Conservation (phyloP, 2,888 invertebrate genomes). For the Drosophila multiciliata region DNA sequence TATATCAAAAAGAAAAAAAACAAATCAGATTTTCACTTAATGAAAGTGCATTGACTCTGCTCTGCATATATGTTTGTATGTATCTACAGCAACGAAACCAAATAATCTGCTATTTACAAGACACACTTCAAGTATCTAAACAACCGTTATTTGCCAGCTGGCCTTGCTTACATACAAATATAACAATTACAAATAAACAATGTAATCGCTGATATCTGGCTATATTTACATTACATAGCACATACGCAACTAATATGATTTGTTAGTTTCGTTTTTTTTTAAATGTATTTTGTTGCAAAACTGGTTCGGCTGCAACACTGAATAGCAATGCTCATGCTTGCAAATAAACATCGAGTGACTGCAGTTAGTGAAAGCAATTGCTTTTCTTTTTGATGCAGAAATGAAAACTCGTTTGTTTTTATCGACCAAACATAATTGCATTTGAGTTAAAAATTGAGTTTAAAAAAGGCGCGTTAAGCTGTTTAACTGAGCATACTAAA, state of each 20-base stretch:
- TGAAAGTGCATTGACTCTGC: slow-evolving; percentile 68
- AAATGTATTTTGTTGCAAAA: slow-evolving; percentile 17
- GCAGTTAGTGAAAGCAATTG: slow-evolving; percentile 51
- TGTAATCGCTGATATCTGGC: slow-evolving; percentile 31
- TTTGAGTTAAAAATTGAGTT: neutral
- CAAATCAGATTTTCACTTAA: slow-evolving; percentile 38
- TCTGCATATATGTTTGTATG: neutral
- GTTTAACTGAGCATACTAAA: slow-evolving; percentile 8
- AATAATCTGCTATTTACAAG: slow-evolving; percentile 1
- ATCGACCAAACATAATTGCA: slow-evolving; percentile 62
- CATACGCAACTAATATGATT: neutral
- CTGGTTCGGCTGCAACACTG: slow-evolving; percentile 32
- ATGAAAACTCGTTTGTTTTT: slow-evolving; percentile 16
- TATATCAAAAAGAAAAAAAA: slow-evolving; percentile 30
- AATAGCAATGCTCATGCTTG: slow-evolving; percentile 5
- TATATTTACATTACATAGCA: slow-evolving; percentile 28
- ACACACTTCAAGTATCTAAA: slow-evolving; percentile 8
- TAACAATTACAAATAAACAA: slow-evolving; percentile 10
- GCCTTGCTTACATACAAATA: slow-evolving; percentile 6
- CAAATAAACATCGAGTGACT: slow-evolving; percentile 7
- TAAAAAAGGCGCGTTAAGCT: slow-evolving; percentile 9
- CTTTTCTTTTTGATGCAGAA: slow-evolving; percentile 16
- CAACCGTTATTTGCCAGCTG: slow-evolving; percentile 13
- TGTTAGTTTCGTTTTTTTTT: slow-evolving; percentile 6
- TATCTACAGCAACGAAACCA: neutral